Evolutionary conservation across 1,140 invertebrate species (phyloP).

Genomic region (Drosophila ananassae): DNA sequence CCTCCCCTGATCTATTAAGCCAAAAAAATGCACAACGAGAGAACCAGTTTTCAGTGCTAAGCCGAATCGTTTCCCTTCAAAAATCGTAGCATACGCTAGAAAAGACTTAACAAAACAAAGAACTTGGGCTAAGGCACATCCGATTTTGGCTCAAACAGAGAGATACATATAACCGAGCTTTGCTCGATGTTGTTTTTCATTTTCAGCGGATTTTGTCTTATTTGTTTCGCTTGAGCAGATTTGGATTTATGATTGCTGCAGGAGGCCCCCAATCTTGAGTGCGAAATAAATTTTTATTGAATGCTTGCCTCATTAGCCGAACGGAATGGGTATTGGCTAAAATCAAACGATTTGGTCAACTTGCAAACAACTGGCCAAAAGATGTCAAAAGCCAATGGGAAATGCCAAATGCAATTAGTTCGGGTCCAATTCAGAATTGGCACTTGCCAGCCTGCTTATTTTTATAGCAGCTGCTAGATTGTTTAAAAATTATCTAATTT

Average conservation of each 20-base stretch:
- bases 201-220: conserved; percentile 40
- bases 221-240: conserved; percentile 44
- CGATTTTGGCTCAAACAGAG: conserved; percentile 15
- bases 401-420: conserved; percentile 74
- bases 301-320: conserved; percentile 42
- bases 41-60: conserved; percentile 47
- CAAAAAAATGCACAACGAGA: conserved; percentile 30
- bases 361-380: conserved; percentile 38
- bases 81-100: conserved; percentile 19
- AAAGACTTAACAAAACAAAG: conserved; percentile 43
- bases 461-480: conserved; percentile 53
- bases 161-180: conserved; percentile 2
- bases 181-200: conserved; percentile 4
- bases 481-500: conserved; percentile 1
- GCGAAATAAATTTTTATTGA: conserved; percentile 52
- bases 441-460: conserved; percentile 41
- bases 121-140: conserved; percentile 40
- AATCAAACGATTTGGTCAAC: conserved; percentile 60
- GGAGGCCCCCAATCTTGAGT: conserved; percentile 33
- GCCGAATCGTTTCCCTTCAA: conserved; percentile 44
- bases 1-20: conserved; percentile 25
- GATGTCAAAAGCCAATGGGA: conserved; percentile 59
- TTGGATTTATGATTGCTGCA: conserved; percentile 54
- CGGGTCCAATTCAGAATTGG: conserved; percentile 72
- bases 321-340: conserved; percentile 61